A percentile compares a stretch with the other conserved stretches of the same genome.
Conservation (phyloP, 2,797 vertebrate species). For the Triplophysa yarkandensis region DNA sequence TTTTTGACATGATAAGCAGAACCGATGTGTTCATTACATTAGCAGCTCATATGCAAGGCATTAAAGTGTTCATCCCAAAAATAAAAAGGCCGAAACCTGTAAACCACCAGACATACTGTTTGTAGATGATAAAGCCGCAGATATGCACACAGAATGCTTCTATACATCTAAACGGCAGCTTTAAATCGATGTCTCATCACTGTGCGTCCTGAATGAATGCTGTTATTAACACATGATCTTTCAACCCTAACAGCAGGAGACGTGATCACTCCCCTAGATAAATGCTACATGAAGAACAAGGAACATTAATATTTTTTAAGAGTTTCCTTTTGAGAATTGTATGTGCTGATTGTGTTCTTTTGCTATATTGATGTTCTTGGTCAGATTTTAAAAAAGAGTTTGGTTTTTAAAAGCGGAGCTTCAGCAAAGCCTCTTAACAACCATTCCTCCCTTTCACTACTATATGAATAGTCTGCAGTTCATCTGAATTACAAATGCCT, state of each 20-base stretch:
- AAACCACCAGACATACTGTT: too few species aligned
- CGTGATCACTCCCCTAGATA: neutral
- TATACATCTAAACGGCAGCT: constrained; percentile 35
- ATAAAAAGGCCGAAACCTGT: too few species aligned
- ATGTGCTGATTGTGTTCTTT: neutral
- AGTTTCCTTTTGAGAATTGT: neutral
- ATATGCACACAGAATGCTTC: constrained; percentile 27
- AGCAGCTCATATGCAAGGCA: neutral
- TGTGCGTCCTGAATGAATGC: constrained; percentile 42
- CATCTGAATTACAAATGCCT: constrained; percentile 29
- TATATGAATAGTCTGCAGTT: constrained; percentile 7
- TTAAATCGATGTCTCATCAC: constrained; percentile 41
- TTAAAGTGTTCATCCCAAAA: too few species aligned
- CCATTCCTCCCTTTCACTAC: constrained; percentile 3
- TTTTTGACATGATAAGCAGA: neutral
- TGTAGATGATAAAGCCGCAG: constrained; percentile 21
- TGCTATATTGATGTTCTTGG: neutral
- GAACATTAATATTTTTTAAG: too few species aligned
- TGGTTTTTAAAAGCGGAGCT: constrained; percentile 12
- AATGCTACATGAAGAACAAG: neutral
- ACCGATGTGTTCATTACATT: neutral
- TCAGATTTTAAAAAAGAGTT: neutral
- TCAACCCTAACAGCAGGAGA: neutral
- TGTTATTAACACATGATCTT: neutral
- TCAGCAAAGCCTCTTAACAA: constrained; percentile 18